A percentile compares a stretch with the other conserved stretches of the same genome.
These are phyloP conservation scores for Nasonia longicornis DNA, from an alignment of 1,140 invertebrate species.

Conservation along the genomic window DNA sequence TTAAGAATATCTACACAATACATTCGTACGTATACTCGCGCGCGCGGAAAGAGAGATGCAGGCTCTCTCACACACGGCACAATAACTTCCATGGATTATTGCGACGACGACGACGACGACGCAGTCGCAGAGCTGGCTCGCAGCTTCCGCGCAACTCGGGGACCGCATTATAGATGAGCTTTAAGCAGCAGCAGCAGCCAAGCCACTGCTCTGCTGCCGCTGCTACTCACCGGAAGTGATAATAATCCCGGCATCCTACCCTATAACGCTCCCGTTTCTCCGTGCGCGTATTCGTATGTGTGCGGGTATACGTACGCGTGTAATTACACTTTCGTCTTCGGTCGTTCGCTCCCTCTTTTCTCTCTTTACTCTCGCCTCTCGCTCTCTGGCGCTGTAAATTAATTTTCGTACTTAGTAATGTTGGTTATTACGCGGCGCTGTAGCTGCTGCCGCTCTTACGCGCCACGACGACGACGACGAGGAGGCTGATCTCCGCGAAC, in stretches of 20 bases:
- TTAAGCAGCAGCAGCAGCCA: slow-evolving; percentile 30
- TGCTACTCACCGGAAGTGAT: slow-evolving; percentile 54
- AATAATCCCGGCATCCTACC: slow-evolving; percentile 53
- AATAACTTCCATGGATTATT: slow-evolving; percentile 41
- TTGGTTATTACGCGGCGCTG: slow-evolving; percentile 24
- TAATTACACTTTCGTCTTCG: slow-evolving; percentile 28
- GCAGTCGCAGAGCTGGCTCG: slow-evolving; percentile 43
- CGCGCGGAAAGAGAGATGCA: background rate
- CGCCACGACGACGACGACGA: no score
- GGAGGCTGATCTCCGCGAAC: background rate
- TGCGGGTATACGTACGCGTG: background rate
- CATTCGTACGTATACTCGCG: background rate
- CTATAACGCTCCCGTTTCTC: background rate
- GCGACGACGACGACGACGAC: slow-evolving; percentile 35
- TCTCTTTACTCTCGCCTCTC: slow-evolving; percentile 44
- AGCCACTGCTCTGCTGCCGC: background rate
- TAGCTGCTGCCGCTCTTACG: slow-evolving; percentile 7
- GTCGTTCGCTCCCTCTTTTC: background rate
- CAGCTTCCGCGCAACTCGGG: slow-evolving; percentile 51
- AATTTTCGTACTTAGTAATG: slow-evolving; percentile 32
- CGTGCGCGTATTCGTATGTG: background rate
- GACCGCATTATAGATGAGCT: slow-evolving; percentile 55
- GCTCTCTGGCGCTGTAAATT: slow-evolving; percentile 46
- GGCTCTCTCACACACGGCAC: slow-evolving; percentile 2
- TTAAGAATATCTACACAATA: background rate